Conservation (phyloP, 2,888 invertebrate species). For the Drosophila sordidapex region DNA sequence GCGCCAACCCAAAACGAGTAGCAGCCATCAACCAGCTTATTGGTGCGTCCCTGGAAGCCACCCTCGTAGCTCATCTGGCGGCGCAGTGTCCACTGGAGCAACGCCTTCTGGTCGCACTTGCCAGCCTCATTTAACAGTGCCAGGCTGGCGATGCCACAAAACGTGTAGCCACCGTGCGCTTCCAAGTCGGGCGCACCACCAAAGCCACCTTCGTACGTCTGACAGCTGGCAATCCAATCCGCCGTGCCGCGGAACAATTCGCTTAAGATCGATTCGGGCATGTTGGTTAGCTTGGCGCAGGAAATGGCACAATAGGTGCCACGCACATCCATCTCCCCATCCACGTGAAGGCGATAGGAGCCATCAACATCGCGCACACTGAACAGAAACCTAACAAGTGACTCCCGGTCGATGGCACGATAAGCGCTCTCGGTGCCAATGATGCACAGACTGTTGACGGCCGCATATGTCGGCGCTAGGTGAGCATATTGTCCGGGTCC, state of each 20-base stretch:
- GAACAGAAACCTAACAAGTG: slow-evolving; percentile 91
- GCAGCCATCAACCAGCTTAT: slow-evolving; percentile 99
- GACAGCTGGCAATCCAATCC: slow-evolving; percentile 97
- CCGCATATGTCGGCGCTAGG: slow-evolving; percentile 98
- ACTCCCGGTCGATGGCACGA: slow-evolving; percentile 91
- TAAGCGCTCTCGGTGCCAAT: slow-evolving; percentile 95
- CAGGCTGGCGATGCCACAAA: slow-evolving; percentile 97
- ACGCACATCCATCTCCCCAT: slow-evolving; percentile 97
- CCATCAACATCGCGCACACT: slow-evolving; percentile 93
- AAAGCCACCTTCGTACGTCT: slow-evolving; percentile 99
- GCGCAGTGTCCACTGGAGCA: slow-evolving; percentile 94
- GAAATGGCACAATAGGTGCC: slow-evolving; percentile 98
- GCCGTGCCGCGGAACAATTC: slow-evolving; percentile 93
- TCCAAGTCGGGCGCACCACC: slow-evolving; percentile 97
- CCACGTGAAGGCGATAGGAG: slow-evolving; percentile 95
- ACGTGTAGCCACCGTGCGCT: slow-evolving; percentile 99
- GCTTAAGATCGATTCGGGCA: slow-evolving; percentile 90
- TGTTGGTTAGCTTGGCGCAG: slow-evolving; percentile 90
- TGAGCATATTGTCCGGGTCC: slow-evolving; percentile 97
- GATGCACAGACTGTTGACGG: slow-evolving; percentile 95
- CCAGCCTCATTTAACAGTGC: slow-evolving; percentile 88
- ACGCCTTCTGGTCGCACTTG: slow-evolving; percentile 85
- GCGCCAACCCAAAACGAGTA: slow-evolving; percentile 99
- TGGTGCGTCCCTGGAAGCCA: slow-evolving; percentile 98
- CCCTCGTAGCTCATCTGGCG: slow-evolving; percentile 98